These are phyloP conservation scores for Pyxicephalus adspersus DNA, from an alignment of 2,113 vertebrate genomes.

Conservation along the genomic window DNA sequence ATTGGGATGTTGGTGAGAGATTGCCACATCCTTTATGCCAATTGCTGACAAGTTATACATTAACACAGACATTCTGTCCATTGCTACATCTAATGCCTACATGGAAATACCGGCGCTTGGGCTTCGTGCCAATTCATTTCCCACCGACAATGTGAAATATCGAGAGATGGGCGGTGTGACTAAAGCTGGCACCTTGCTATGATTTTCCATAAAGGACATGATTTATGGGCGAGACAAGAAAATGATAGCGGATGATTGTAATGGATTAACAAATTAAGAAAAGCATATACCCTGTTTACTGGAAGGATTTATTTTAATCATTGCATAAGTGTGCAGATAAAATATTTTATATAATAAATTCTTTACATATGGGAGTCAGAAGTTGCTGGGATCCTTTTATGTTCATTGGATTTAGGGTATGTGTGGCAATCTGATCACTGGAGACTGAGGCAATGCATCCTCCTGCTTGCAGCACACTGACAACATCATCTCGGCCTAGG, in stretches of 20 bases:
- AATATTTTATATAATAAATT: no score
- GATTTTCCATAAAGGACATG: neutral
- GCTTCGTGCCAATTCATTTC: conserved; percentile 4
- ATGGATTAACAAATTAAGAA: neutral
- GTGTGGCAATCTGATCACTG: no score
- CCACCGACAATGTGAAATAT: neutral
- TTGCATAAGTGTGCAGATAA: no score
- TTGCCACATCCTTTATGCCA: conserved; percentile 51
- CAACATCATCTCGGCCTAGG: no score
- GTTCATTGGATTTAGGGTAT: no score
- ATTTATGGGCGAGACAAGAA: neutral
- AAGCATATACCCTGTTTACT: neutral
- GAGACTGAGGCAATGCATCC: no score
- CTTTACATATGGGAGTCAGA: no score
- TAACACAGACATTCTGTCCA: conserved; percentile 49
- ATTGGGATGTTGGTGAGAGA: conserved; percentile 35
- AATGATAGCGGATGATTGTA: neutral
- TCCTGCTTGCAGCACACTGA: no score
- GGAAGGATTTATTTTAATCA: neutral
- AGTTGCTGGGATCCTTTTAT: no score
- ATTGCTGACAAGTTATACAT: conserved; percentile 47
- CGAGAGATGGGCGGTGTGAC: conserved; percentile 15
- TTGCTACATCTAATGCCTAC: conserved; percentile 54
- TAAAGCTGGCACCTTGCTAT: neutral
- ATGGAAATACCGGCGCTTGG: conserved; percentile 21